phyloP scores from a whole-genome alignment of 1,140 invertebrate species.

The Lordiphosa stackelbergi region DNA sequence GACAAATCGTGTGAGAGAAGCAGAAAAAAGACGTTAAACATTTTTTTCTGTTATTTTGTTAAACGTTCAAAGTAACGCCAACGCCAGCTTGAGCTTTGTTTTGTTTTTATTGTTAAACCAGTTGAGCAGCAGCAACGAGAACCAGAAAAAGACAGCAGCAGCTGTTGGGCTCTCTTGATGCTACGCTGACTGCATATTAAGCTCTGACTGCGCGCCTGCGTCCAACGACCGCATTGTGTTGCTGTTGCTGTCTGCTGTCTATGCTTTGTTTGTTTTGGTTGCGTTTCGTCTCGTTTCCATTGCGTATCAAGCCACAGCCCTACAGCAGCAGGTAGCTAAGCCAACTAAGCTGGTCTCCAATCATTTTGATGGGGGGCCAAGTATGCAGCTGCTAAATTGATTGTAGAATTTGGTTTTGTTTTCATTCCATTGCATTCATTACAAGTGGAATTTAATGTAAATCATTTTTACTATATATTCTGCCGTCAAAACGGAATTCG shows the following conservation, averaged over 20 bases:
- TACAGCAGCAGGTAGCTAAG: constrained; percentile 25
- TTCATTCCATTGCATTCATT: constrained; percentile 6
- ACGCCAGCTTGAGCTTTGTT: constrained; percentile 59
- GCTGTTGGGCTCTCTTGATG: constrained; percentile 22
- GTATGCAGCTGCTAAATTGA: constrained; percentile 26
- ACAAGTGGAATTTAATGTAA: constrained; percentile 1
- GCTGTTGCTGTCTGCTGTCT: constrained; percentile 18
- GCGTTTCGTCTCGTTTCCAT: constrained; percentile 26
- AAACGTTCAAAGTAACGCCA: constrained; percentile 66
- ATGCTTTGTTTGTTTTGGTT: constrained; percentile 57
- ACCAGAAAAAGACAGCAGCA: constrained; percentile 11
- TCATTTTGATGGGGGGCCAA: constrained; percentile 26
- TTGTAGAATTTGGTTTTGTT: constrained; percentile 15
- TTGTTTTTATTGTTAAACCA: constrained; percentile 70
- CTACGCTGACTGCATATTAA: constrained; percentile 67
- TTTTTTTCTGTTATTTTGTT: constrained; percentile 42
- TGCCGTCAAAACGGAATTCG: constrained; percentile 5
- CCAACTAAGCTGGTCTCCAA: constrained; percentile 3
- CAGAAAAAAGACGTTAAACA: constrained; percentile 48
- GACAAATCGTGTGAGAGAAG: constrained; percentile 50
- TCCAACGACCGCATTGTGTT: constrained; percentile 38
- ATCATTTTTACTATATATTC: constrained; percentile 1
- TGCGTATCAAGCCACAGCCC: constrained; percentile 20
- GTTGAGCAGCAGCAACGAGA: constrained; percentile 40
- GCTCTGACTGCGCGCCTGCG: constrained; percentile 35